Evolutionary conservation across 1,140 invertebrate species (phyloP).

Genomic region (Platorchestia sp.): DNA sequence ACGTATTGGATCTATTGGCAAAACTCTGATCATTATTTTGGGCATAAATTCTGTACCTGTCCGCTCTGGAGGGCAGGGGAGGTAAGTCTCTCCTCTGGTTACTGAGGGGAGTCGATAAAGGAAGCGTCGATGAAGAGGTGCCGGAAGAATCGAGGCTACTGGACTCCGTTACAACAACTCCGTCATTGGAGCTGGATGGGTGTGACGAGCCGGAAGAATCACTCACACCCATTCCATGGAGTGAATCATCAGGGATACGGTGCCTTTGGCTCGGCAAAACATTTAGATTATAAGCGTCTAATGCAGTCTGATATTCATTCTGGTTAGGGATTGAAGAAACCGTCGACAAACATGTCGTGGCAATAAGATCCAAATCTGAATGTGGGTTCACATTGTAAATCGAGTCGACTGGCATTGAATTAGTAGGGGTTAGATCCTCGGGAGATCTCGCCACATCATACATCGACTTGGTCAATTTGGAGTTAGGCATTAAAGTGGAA

Average conservation of each 20-base stretch:
- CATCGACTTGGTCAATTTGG: slow-evolving; percentile 35
- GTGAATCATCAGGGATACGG: slow-evolving; percentile 19
- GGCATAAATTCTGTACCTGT: slow-evolving; percentile 45
- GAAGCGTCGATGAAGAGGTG: slow-evolving; percentile 40
- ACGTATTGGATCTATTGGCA: slow-evolving; percentile 50
- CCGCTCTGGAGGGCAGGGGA: slow-evolving; percentile 19
- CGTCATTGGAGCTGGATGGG: slow-evolving; percentile 37
- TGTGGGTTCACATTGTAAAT: slow-evolving; percentile 16
- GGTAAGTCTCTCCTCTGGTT: slow-evolving; percentile 25
- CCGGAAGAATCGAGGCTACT: slow-evolving; percentile 35
- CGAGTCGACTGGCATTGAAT: slow-evolving; percentile 18
- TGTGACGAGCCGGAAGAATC: slow-evolving; percentile 45
- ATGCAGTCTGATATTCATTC: slow-evolving; percentile 36
- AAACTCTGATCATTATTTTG: slow-evolving; percentile 5
- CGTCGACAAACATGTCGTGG: slow-evolving; percentile 30
- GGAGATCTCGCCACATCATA: slow-evolving; percentile 34
- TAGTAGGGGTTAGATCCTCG: slow-evolving; percentile 15
- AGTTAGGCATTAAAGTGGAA: slow-evolving; percentile 9
- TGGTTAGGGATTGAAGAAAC: slow-evolving; percentile 6
- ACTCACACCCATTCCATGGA: slow-evolving; percentile 13
- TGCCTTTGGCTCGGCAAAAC: slow-evolving; percentile 16
- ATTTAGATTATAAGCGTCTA: slow-evolving; percentile 46
- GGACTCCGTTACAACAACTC: slow-evolving; percentile 14
- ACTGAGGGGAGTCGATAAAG: slow-evolving; percentile 15
- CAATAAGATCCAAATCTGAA: slow-evolving; percentile 28